phyloP scores from a whole-genome alignment of 2,888 invertebrate species.

The Willowsia nigromaculata region DNA sequence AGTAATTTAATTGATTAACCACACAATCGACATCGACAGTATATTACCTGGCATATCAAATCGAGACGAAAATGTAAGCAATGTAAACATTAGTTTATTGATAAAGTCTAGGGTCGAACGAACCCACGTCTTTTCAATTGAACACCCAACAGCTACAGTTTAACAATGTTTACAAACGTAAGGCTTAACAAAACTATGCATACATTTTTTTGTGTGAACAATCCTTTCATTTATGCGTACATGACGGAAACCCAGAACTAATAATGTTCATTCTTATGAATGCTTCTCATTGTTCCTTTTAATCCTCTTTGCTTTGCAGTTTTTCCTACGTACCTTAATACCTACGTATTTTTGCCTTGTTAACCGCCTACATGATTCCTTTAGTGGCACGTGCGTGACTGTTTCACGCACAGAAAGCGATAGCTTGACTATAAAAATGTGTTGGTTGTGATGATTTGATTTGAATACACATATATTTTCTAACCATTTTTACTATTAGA shows the following conservation, averaged over 20 bases:
- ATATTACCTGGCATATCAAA: constrained; percentile 30
- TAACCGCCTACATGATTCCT: constrained; percentile 44
- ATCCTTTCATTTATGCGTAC: background rate
- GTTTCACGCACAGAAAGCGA: constrained; percentile 24
- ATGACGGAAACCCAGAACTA: constrained; percentile 51
- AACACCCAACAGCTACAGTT: background rate
- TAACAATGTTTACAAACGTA: too few relatives aligned
- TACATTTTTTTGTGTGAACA: too few relatives aligned
- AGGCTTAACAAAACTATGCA: too few relatives aligned
- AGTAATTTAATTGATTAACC: background rate
- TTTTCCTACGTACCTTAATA: constrained; percentile 45
- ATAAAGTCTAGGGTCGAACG: background rate
- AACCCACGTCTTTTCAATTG: constrained; percentile 17
- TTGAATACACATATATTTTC: background rate
- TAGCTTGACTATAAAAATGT: background rate
- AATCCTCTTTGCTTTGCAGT: constrained; percentile 1
- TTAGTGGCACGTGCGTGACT: constrained; percentile 58
- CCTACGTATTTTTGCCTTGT: constrained; percentile 50
- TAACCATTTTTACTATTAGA: too few relatives aligned
- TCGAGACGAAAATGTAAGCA: constrained; percentile 12
- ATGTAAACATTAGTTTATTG: constrained; percentile 48
- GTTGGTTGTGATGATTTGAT: background rate
- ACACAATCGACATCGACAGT: background rate
- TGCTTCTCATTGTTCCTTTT: constrained; percentile 8
- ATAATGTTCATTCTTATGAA: constrained; percentile 22